A percentile compares a stretch with the other conserved stretches of the same genome.
Conservation (phyloP, 2,113 vertebrate species). For the Pontoporia blainvillei region DNA sequence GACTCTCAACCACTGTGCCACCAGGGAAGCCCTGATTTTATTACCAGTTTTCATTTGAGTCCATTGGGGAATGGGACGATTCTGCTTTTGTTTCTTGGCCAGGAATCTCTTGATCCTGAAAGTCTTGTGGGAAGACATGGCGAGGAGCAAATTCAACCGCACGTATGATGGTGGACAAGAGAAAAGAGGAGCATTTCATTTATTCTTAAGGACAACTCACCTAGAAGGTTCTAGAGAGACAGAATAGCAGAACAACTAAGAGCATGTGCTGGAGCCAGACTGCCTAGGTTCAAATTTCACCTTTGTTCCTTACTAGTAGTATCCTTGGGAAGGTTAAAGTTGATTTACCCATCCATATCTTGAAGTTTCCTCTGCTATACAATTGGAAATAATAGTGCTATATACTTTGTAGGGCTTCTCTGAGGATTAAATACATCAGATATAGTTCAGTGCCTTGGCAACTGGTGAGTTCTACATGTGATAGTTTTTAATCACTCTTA, state of each 20-base stretch:
- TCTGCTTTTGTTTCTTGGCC: too few species aligned
- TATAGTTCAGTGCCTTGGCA: background rate
- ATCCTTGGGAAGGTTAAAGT: background rate
- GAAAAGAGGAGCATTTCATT: background rate
- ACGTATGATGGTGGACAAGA: too few species aligned
- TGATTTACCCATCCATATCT: background rate
- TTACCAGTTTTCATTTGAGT: too few species aligned
- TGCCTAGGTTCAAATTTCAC: background rate
- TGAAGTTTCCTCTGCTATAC: background rate
- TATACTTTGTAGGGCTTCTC: background rate
- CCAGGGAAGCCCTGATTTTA: too few species aligned
- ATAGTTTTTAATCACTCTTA: background rate
- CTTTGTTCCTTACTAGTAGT: background rate
- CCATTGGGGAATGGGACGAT: too few species aligned
- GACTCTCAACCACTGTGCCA: too few species aligned
- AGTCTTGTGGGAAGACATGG: too few species aligned
- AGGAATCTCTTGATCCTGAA: too few species aligned
- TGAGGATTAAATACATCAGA: background rate
- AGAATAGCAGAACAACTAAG: background rate
- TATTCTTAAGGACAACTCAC: background rate
- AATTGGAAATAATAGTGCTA: background rate
- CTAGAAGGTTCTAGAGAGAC: background rate
- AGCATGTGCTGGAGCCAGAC: accelerated
- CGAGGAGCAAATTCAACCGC: too few species aligned
- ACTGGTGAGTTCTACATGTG: accelerated